Evolutionary conservation across 1,140 invertebrate species (phyloP), one percentile per base, ranked within the genome.

Genomic region (Aricia agestis): DNA sequence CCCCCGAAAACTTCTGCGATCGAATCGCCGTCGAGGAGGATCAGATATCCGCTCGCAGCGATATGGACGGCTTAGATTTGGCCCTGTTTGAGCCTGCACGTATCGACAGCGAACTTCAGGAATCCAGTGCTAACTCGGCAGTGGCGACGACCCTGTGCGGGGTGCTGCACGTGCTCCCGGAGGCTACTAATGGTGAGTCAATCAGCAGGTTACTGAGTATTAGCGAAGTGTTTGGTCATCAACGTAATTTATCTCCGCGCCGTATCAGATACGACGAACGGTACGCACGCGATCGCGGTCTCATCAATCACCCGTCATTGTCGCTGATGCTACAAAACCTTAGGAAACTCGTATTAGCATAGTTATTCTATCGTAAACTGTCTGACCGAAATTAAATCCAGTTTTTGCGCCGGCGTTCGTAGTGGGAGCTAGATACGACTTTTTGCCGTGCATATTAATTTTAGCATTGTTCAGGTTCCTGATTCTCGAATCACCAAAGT

Each of bases 1-100:
- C 90, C 66, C 86, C 90, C 25, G 91, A 92, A 74, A 80, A 89
- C 66, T 89, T 92, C 74, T 87, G 84, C 75, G 86, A 87, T 67
- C 81, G 87, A 69, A 80, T 81, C 18, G 25, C 36, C 10, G 82
- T 82, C 19, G 87, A 91, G 52, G 84, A 86, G 70, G 91, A 92
- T 71, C 88, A 89, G 41, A 85, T 90, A n/a, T 92, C 92, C 7
- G 80, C 83, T n/a, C 86, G 89, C 74, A 94, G 94, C 87, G 94
- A 95, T 86, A 94, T 95, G 93, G 94, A 94, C 73, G 94, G 94
- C 76, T 90, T 95, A 79, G 94, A 95, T 88, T 90, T 95, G 76
- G 92, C 94, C 36, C 87, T 95, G 63, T 95, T 95, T 86, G 94
- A 95, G 82, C 94, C 94, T 59, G 92, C 91, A 2, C 82, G 85